phyloP scores from a whole-genome alignment of 2,888 invertebrate genomes.

The Metalampra italica region DNA sequence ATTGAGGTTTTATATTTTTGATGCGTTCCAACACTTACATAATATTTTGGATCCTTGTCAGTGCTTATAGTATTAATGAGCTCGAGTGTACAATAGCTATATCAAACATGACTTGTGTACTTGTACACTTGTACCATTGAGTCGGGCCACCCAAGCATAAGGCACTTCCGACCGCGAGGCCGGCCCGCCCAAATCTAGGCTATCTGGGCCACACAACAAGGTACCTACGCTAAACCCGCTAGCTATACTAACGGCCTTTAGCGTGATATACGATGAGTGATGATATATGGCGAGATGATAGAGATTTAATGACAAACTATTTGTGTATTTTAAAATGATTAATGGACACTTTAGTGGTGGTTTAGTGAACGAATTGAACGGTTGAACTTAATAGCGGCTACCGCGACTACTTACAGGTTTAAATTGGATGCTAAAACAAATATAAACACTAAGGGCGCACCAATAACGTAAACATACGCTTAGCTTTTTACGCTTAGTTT shows the following conservation, averaged over 20 bases:
- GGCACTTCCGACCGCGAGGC: slow-evolving; percentile 28
- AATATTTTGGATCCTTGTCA: no score
- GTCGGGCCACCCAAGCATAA: slow-evolving; percentile 27
- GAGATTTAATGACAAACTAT: slow-evolving; percentile 26
- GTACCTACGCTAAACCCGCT: slow-evolving; percentile 27
- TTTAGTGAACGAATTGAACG: background rate
- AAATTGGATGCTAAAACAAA: no score
- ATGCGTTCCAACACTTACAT: no score
- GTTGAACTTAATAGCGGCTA: no score
- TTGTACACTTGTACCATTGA: background rate
- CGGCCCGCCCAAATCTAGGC: slow-evolving; percentile 24
- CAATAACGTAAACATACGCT: no score
- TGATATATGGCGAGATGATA: slow-evolving; percentile 54
- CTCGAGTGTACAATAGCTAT: no score
- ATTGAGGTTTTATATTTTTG: no score
- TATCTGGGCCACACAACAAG: slow-evolving; percentile 14
- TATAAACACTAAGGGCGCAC: no score
- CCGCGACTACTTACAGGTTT: no score
- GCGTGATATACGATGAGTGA: slow-evolving; percentile 66
- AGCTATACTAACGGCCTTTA: slow-evolving; percentile 40
- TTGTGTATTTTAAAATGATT: slow-evolving; percentile 33
- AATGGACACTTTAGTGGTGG: slow-evolving; percentile 23
- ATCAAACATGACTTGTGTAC: no score
- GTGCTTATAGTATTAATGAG: no score
- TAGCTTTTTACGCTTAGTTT: no score